A percentile compares a stretch with the other conserved stretches of the same genome.
Conservation (phyloP, 2,888 invertebrate genomes). For the Clitarchus hookeri region DNA sequence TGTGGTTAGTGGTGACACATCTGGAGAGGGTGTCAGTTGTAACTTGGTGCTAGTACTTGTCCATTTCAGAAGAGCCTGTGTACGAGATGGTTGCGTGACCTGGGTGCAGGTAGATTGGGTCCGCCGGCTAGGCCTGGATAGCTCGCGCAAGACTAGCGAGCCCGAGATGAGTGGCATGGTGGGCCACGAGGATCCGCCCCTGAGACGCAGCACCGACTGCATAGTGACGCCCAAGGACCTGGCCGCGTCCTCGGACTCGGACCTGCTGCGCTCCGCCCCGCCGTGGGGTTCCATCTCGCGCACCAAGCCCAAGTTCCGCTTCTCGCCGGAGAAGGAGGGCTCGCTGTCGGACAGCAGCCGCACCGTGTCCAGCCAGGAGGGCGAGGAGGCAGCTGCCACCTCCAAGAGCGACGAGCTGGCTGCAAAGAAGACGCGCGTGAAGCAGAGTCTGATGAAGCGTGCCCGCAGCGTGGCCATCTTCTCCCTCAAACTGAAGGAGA, state of each 20-base stretch:
- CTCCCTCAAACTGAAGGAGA: conserved; percentile 76
- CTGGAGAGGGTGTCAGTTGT: no score
- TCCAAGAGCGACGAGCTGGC: conserved; percentile 38
- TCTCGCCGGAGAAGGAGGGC: conserved; percentile 52
- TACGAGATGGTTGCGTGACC: background rate
- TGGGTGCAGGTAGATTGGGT: conserved; percentile 63
- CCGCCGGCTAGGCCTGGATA: conserved; percentile 60
- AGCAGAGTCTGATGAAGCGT: conserved; percentile 79
- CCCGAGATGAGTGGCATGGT: conserved; percentile 55
- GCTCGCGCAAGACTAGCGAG: conserved; percentile 54
- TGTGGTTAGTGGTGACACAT: no score
- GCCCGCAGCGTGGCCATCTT: conserved; percentile 86
- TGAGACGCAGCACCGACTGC: conserved; percentile 80
- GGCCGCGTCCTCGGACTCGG: conserved; percentile 63
- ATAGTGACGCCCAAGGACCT: conserved; percentile 67
- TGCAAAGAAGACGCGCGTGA: conserved; percentile 68
- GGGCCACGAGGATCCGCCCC: conserved; percentile 61
- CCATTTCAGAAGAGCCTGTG: no score
- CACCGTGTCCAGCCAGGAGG: conserved; percentile 61
- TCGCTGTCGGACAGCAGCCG: conserved; percentile 58
- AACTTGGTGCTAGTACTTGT: no score
- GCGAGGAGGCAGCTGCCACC: conserved; percentile 49
- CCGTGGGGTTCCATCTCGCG: conserved; percentile 57
- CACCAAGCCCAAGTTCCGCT: conserved; percentile 51
- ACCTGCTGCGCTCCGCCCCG: conserved; percentile 62